Conservation (phyloP, 1,140 invertebrate genomes). For the Drosophila hydei region DNA sequence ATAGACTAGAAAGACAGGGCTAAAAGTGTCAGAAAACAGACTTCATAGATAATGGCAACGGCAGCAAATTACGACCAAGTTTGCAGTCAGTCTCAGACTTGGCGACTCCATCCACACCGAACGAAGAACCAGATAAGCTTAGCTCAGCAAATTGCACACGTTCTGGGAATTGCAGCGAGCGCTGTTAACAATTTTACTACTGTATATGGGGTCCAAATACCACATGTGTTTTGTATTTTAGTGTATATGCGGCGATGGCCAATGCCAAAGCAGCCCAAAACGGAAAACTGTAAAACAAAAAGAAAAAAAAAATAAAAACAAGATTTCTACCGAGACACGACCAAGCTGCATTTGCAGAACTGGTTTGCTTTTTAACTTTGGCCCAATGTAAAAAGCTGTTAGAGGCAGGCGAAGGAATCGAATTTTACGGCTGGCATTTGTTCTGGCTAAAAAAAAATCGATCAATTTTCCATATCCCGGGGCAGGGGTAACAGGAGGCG, state of each 20-base stretch:
- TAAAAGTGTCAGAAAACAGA: slow-evolving; percentile 31
- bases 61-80: slow-evolving; percentile 27
- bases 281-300: slow-evolving; percentile 67
- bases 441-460: slow-evolving; percentile 73
- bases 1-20: slow-evolving; percentile 16
- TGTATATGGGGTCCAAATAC: slow-evolving; percentile 40
- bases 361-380: slow-evolving; percentile 63
- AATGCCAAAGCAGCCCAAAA: slow-evolving; percentile 65
- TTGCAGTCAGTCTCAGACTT: slow-evolving; percentile 44
- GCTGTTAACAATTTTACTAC: slow-evolving; percentile 54
- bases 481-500: slow-evolving; percentile 23
- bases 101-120: slow-evolving; percentile 25
- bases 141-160: slow-evolving; percentile 66
- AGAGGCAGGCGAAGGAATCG: slow-evolving; percentile 41
- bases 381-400: slow-evolving; percentile 49
- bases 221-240: slow-evolving; percentile 30
- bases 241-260: slow-evolving; percentile 47
- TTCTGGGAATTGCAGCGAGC: slow-evolving; percentile 67
- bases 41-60: slow-evolving; percentile 39
- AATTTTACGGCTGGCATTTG: slow-evolving; percentile 31
- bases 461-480: slow-evolving; percentile 51
- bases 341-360: slow-evolving; percentile 61
- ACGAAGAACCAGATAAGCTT: slow-evolving; percentile 26
- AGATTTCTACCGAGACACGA: slow-evolving; percentile 40
- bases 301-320: slow-evolving; percentile 57